These are phyloP conservation scores for Xiphophorus birchmanni DNA, from an alignment of 2,797 vertebrate genomes.

Conservation along the genomic window DNA sequence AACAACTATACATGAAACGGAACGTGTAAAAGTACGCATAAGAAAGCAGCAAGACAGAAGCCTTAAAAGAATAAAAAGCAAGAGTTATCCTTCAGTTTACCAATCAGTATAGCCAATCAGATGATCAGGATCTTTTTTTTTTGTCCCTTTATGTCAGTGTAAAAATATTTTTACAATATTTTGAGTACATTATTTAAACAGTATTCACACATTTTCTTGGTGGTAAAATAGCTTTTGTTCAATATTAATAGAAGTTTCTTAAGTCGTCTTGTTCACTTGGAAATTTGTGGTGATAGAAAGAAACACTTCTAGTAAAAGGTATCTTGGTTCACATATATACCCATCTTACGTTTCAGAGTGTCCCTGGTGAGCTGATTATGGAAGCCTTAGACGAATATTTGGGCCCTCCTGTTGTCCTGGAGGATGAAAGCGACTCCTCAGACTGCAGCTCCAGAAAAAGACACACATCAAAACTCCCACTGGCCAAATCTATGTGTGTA, in stretches of 20 bases:
- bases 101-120: neutral
- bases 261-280: neutral
- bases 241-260: neutral
- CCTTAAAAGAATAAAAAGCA: neutral
- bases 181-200: neutral
- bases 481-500: conserved; percentile 6
- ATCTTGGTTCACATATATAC: conserved; percentile 15
- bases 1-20: neutral
- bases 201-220: neutral
- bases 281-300: neutral
- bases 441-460: conserved; percentile 7
- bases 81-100: neutral
- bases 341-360: neutral
- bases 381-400: conserved; percentile 57
- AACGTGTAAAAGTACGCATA: neutral
- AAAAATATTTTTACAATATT: neutral
- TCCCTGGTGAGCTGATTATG: conserved; percentile 55
- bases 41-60: neutral
- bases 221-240: neutral
- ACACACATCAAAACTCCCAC: conserved; percentile 26
- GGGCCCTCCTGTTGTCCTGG: neutral
- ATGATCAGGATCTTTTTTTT: neutral
- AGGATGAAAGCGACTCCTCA: conserved; percentile 17
- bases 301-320: neutral
- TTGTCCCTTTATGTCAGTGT: neutral